These are phyloP conservation scores for Eupithecia subfuscata DNA, from an alignment of 2,888 invertebrate genomes.

Conservation along the genomic window DNA sequence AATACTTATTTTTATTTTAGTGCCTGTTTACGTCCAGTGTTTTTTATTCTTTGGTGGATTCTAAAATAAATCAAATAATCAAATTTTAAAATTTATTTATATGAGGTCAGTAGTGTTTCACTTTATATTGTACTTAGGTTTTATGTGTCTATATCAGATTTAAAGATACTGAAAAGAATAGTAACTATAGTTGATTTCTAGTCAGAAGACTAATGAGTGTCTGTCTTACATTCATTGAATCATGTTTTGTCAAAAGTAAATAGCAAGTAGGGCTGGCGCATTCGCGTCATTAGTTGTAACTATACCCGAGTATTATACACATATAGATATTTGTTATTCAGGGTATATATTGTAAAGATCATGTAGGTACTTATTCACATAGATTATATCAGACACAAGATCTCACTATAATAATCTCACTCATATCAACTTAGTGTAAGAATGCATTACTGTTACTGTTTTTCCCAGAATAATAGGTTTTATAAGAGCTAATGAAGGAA, in stretches of 20 bases:
- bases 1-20: constrained; percentile 72
- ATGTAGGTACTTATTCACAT: constrained; percentile 32
- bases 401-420: constrained; percentile 46
- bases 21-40: constrained; percentile 78
- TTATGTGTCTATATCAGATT: constrained; percentile 65
- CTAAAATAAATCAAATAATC: constrained; percentile 69
- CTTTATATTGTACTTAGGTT: constrained; percentile 61
- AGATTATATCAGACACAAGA: constrained; percentile 42
- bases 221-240: constrained; percentile 61
- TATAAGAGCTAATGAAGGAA: background rate
- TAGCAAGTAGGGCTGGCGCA: constrained; percentile 41
- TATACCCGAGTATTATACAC: constrained; percentile 20
- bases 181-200: constrained; percentile 77
- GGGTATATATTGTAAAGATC: constrained; percentile 31
- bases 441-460: constrained; percentile 6
- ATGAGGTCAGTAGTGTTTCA: constrained; percentile 77
- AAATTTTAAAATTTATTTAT: constrained; percentile 79
- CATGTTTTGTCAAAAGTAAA: constrained; percentile 17
- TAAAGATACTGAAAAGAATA: constrained; percentile 55
- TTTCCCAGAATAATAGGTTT: background rate
- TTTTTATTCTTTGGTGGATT: constrained; percentile 74
- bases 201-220: constrained; percentile 79
- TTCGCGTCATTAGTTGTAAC: constrained; percentile 27
- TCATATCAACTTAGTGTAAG: constrained; percentile 35
- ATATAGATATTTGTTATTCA: constrained; percentile 32